Conservation (phyloP, 2,797 vertebrate genomes). For the Molossus molossus region DNA sequence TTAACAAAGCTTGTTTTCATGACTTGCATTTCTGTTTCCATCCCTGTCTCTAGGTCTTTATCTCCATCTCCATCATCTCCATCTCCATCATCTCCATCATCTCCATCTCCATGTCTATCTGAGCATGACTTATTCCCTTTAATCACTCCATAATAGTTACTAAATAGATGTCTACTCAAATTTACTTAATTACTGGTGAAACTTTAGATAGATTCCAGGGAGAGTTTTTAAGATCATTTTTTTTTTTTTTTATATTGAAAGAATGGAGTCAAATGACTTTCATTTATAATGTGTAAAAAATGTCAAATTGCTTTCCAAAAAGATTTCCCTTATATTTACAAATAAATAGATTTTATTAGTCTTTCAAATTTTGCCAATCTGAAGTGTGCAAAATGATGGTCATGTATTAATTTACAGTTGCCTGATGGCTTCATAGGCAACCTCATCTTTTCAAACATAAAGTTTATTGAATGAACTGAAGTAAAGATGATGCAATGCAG, state of each 20-base stretch:
- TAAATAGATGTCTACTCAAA: not conserved
- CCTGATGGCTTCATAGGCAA: not conserved
- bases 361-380: slow-evolving; percentile 52
- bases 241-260: not conserved
- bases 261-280: slow-evolving; percentile 13
- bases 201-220: not conserved
- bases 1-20: slow-evolving; percentile 19
- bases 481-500: not conserved
- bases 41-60: not conserved
- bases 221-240: not conserved
- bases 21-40: not conserved
- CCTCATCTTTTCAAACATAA: slow-evolving; percentile 28
- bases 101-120: not conserved
- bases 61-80: no score
- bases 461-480: not conserved
- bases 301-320: slow-evolving; percentile 39
- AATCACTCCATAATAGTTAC: not conserved
- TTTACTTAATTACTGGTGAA: not conserved
- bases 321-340: slow-evolving; percentile 22
- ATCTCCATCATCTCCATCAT: not conserved
- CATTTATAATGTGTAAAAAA: slow-evolving; percentile 31
- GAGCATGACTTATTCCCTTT: not conserved
- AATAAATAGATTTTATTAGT: slow-evolving; percentile 4
- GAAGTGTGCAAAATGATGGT: slow-evolving; percentile 15
- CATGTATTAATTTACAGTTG: slow-evolving; percentile 53